These are phyloP conservation scores for Holocentrus rufus DNA, from an alignment of 2,797 vertebrate species.

Conservation along the genomic window DNA sequence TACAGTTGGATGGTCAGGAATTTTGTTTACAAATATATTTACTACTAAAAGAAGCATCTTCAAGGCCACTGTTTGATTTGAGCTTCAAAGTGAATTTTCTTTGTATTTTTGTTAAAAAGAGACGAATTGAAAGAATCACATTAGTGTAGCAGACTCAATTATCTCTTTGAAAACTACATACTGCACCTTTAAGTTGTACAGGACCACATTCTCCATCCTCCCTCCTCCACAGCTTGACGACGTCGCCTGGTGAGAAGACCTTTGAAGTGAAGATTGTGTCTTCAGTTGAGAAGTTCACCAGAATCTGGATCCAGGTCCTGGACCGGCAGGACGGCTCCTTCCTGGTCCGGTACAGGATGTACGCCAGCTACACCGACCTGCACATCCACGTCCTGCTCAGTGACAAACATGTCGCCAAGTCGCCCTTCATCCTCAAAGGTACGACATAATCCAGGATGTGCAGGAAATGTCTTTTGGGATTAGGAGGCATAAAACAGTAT, in stretches of 20 bases:
- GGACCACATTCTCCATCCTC: not conserved
- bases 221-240: conserved; percentile 83
- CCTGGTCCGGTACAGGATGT: conserved; percentile 95
- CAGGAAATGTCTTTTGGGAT: not conserved
- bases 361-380: conserved; percentile 91
- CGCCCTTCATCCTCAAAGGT: conserved; percentile 94
- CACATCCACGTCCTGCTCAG: conserved; percentile 86
- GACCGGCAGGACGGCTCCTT: conserved; percentile 96
- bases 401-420: conserved; percentile 85
- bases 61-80: too few relatives aligned
- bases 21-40: too few relatives aligned
- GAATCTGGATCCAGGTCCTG: conserved; percentile 94
- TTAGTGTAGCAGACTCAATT: too few relatives aligned
- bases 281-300: conserved; percentile 88
- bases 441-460: conserved; percentile 21
- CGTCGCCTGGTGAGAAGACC: conserved; percentile 90
- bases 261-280: conserved; percentile 92
- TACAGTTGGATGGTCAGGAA: too few relatives aligned
- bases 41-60: too few relatives aligned
- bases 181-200: not conserved
- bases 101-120: too few relatives aligned
- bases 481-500: not conserved
- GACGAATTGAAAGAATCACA: too few relatives aligned
- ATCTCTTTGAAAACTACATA: too few relatives aligned
- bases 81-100: too few relatives aligned